Evolutionary conservation across 2,888 invertebrate genomes (phyloP), one percentile per base, ranked within the genome.

Genomic region (Leptothorax acervorum): DNA sequence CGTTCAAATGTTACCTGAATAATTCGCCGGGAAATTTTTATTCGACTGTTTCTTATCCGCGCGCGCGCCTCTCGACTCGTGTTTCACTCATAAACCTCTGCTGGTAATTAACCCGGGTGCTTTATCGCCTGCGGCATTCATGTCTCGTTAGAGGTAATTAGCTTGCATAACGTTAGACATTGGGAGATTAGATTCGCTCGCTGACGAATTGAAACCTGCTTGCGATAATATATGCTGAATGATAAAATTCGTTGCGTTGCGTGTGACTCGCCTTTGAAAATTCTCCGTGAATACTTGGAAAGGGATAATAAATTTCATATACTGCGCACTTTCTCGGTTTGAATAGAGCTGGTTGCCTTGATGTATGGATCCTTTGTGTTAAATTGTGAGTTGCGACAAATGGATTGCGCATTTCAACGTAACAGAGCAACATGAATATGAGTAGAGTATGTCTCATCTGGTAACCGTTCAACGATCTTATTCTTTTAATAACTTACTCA

Each of bases 291-390:
- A 73, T 65, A 71, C 28, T 51, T 42, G 42, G 71, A 81, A 70
- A 45, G 35, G 15, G 1, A 73, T 66, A 82, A 66, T 57, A 71
- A 70, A 82, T 73, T 66, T 73, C 45, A 18, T 23, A 70, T 23
- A 70, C 48, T 12, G 39, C 11, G 35, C 70, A 45, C 57, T 18
- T 42, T 35, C 5, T 35, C 5, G 5, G 9, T 53, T 79, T 48
- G 60, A 70, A 79, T 70, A 70, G 48, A 53, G 45, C 53, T 23
- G 4, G 45, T 45, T 35, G 28, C 70, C 23, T 28, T 70, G 79
- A 81, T 81, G 53, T 81, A 81, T 81, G 79, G 23, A 71, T 71
- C 79, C 60, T 81, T 81, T 81, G 79, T 81, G 71, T 71, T 70
- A 62, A 81, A 81, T 28, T 60, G 79, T 39, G 60, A 79, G 78